Conservation (phyloP, 2,888 invertebrate genomes). For the Lapara coniferarum region DNA sequence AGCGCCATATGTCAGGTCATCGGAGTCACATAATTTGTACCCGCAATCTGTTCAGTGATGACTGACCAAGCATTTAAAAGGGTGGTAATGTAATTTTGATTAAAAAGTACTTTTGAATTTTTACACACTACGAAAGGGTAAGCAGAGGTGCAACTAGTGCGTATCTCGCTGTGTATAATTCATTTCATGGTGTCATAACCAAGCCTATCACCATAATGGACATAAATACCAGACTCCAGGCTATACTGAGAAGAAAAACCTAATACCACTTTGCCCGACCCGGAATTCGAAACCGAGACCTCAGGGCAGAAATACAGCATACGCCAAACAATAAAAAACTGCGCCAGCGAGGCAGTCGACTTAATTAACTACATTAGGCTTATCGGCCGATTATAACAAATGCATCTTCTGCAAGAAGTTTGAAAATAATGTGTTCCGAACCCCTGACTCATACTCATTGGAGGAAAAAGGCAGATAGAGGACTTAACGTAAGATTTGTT, state of each 20-base stretch:
- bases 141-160: too few species aligned
- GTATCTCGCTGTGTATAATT: background rate
- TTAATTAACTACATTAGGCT: too few species aligned
- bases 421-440: too few species aligned
- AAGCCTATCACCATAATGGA: background rate
- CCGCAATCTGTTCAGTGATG: conserved; percentile 2
- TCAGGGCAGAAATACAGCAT: too few species aligned
- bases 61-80: conserved; percentile 11
- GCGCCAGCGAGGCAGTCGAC: background rate
- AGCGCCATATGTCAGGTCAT: background rate
- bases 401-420: too few species aligned
- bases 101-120: too few species aligned
- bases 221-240: background rate
- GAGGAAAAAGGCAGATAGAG: too few species aligned
- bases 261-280: background rate
- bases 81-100: background rate
- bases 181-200: background rate
- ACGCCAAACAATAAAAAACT: background rate
- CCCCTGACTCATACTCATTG: too few species aligned
- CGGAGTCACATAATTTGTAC: background rate
- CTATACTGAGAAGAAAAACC: background rate
- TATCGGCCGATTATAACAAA: too few species aligned
- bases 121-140: too few species aligned
- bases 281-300: too few species aligned
- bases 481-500: too few species aligned